Evolutionary conservation across 2,113 vertebrate species (phyloP).

Genomic region (Fregata magnificens): DNA sequence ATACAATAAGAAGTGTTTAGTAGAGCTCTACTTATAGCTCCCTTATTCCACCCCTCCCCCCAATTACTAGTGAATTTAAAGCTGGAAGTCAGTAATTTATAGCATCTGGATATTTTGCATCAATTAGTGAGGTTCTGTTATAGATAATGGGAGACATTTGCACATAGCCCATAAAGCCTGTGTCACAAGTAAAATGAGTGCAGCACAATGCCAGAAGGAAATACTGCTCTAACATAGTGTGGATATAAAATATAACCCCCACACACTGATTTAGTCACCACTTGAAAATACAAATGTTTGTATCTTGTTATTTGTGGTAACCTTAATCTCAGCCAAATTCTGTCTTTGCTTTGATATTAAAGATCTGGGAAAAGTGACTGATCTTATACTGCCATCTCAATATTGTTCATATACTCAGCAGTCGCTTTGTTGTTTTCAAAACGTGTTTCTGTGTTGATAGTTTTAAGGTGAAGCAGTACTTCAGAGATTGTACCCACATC

Average conservation of each 20-base stretch:
- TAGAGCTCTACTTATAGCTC: not conserved
- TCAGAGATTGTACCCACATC: not conserved
- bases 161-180: not conserved
- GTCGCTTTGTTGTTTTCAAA: not conserved
- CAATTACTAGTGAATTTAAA: not conserved
- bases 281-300: constrained; percentile 25
- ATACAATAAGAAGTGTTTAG: not conserved
- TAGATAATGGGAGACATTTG: not conserved
- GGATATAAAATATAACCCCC: not conserved
- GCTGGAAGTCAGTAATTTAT: not conserved
- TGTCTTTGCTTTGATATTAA: not conserved
- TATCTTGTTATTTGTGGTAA: not conserved
- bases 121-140: not conserved
- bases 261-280: not conserved
- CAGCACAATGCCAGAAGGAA: not conserved
- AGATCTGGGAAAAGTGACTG: not conserved
- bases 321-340: not conserved
- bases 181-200: not conserved
- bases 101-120: not conserved
- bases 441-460: not conserved
- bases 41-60: not conserved
- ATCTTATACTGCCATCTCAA: not conserved
- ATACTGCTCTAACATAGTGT: not conserved
- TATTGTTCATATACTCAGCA: not conserved
- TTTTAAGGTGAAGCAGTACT: constrained; percentile 41